These are phyloP conservation scores for Orgyia antiqua DNA, from an alignment of 2,888 invertebrate species.

Conservation along the genomic window DNA sequence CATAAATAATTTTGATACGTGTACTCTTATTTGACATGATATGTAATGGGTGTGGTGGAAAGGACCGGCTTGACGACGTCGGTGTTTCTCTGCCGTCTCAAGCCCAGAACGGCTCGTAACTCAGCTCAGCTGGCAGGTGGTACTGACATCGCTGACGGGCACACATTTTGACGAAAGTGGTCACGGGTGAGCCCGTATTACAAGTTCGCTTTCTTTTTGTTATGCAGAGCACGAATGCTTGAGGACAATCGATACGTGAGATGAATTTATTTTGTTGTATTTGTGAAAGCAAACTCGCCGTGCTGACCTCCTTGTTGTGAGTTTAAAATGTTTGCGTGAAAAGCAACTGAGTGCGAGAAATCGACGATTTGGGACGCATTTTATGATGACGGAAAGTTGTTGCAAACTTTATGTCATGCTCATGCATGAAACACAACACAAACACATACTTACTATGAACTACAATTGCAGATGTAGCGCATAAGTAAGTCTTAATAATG, in stretches of 20 bases:
- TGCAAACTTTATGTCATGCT: not conserved
- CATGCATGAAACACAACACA: not conserved
- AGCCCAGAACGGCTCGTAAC: conserved; percentile 6
- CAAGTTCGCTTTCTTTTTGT: conserved; percentile 75
- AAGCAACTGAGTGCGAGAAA: conserved; percentile 63
- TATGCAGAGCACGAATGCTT: conserved; percentile 63
- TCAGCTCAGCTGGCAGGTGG: conserved; percentile 17
- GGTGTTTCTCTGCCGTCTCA: conserved; percentile 6
- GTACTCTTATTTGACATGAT: no score
- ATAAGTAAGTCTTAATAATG: conserved; percentile 19
- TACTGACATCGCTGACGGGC: conserved; percentile 12
- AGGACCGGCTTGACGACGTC: not conserved
- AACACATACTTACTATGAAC: conserved; percentile 12
- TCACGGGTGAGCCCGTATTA: conserved; percentile 50
- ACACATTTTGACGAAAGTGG: conserved; percentile 52
- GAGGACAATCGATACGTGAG: conserved; percentile 78
- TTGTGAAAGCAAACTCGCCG: conserved; percentile 75
- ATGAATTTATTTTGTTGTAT: conserved; percentile 77
- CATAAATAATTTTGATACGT: no score
- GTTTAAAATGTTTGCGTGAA: conserved; percentile 67
- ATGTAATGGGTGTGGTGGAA: conserved; percentile 12
- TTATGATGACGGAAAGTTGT: conserved; percentile 48
- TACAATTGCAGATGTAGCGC: conserved; percentile 10
- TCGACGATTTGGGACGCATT: conserved; percentile 63
- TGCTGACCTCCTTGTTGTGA: conserved; percentile 67